Evolutionary conservation across 2,797 vertebrate species (phyloP).

Genomic region (Synaphobranchus kaupii): DNA sequence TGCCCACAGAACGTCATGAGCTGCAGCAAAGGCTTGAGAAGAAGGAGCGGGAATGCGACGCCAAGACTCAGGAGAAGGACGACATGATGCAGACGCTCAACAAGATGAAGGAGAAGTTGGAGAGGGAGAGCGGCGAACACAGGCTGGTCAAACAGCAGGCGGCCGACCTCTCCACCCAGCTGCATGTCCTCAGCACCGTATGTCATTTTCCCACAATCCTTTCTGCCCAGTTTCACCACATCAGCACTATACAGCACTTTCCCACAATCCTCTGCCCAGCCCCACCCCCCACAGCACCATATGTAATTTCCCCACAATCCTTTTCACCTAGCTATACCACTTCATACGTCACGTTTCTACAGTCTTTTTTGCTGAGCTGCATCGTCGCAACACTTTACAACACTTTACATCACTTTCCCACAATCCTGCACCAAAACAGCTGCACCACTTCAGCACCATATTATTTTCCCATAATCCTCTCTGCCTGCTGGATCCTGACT

Average conservation of each 20-base stretch:
- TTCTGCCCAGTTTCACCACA: slow-evolving; percentile 77
- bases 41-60: slow-evolving; percentile 95
- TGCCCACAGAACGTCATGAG: slow-evolving; percentile 89
- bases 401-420: background rate
- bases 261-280: background rate
- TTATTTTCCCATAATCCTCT: background rate
- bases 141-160: slow-evolving; percentile 94
- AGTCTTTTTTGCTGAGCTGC: background rate
- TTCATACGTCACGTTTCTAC: background rate
- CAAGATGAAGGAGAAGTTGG: slow-evolving; percentile 99
- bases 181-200: slow-evolving; percentile 91
- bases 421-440: background rate
- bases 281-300: too few relatives aligned
- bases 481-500: background rate
- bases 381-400: too few relatives aligned
- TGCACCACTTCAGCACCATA: background rate
- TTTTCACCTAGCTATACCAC: background rate
- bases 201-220: slow-evolving; percentile 61
- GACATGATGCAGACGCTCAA: slow-evolving; percentile 99
- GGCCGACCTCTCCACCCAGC: slow-evolving; percentile 80
- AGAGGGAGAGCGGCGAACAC: slow-evolving; percentile 90
- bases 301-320: too few relatives aligned
- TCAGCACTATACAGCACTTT: slow-evolving; percentile 27
- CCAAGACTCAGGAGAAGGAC: slow-evolving; percentile 97
- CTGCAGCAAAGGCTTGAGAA: slow-evolving; percentile 95